A percentile compares a stretch with the other conserved stretches of the same genome.
Conservation (phyloP, 2,113 vertebrate genomes). For the Columbina picui region DNA sequence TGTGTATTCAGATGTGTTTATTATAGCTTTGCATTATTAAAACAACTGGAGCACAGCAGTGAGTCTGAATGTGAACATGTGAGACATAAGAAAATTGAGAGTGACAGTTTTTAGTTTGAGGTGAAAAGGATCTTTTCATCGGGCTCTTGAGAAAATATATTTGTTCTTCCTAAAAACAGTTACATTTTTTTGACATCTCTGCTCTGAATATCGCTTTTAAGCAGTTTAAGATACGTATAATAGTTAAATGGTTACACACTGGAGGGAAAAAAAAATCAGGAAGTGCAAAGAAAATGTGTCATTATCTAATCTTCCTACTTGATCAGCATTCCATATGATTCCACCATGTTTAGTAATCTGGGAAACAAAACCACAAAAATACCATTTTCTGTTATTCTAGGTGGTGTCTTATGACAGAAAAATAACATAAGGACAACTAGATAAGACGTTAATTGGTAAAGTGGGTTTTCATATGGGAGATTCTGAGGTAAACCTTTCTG, state of each 20-base stretch:
- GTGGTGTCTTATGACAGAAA: neutral
- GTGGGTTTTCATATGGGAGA: neutral
- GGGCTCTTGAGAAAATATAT: neutral
- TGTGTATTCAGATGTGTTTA: neutral
- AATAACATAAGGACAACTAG: neutral
- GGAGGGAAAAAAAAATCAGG: neutral
- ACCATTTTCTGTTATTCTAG: neutral
- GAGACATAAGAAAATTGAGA: neutral
- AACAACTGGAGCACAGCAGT: neutral
- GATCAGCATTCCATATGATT: neutral
- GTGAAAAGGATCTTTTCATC: slow-evolving; percentile 2
- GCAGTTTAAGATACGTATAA: neutral
- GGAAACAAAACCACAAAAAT: neutral
- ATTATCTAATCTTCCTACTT: neutral
- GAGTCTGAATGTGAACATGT: neutral
- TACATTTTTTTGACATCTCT: neutral
- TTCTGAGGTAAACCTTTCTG: neutral
- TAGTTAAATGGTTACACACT: neutral
- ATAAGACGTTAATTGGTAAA: neutral
- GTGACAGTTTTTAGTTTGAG: neutral
- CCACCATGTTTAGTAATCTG: neutral
- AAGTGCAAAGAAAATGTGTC: neutral
- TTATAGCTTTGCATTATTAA: neutral
- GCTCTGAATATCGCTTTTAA: neutral
- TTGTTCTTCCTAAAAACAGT: neutral